phyloP scores from a whole-genome alignment of 2,113 vertebrate species.

The Coryphaenoides rupestris region DNA sequence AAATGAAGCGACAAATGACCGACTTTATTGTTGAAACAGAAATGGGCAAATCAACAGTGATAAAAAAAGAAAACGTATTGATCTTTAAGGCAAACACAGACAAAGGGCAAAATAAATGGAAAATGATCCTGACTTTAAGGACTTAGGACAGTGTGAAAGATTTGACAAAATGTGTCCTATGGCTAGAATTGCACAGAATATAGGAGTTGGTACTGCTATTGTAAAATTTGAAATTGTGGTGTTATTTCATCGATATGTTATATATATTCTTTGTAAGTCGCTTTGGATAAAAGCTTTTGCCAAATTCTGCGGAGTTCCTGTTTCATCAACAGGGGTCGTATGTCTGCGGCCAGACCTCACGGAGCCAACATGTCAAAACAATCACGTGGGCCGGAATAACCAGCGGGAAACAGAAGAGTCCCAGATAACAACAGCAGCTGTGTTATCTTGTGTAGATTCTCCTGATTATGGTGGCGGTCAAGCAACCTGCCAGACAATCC shows the following conservation, averaged over 20 bases:
- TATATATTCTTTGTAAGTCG: too few relatives aligned
- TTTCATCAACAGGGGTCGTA: slow-evolving; percentile 13
- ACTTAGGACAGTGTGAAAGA: too few relatives aligned
- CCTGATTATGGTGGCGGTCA: neutral
- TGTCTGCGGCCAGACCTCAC: slow-evolving; percentile 1
- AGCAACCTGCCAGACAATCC: neutral
- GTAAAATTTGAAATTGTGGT: too few relatives aligned
- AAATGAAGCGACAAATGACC: slow-evolving; percentile 21
- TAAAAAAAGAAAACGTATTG: slow-evolving; percentile 11
- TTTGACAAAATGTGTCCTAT: too few relatives aligned
- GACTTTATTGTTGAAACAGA: slow-evolving; percentile 17
- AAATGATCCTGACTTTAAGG: too few relatives aligned
- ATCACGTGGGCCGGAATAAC: neutral
- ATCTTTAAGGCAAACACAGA: slow-evolving; percentile 1
- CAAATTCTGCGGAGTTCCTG: neutral
- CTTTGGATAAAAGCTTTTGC: too few relatives aligned
- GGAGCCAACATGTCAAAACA: slow-evolving; percentile 13
- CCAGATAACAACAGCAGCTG: too few relatives aligned
- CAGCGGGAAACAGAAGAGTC: neutral
- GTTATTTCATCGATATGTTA: too few relatives aligned
- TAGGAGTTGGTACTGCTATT: too few relatives aligned
- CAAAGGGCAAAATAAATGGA: too few relatives aligned
- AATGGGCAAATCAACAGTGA: slow-evolving; percentile 16
- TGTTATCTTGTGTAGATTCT: neutral
- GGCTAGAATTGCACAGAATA: too few relatives aligned